These are phyloP conservation scores for Eulimnadia texana DNA, from an alignment of 1,140 invertebrate genomes.

Conservation along the genomic window DNA sequence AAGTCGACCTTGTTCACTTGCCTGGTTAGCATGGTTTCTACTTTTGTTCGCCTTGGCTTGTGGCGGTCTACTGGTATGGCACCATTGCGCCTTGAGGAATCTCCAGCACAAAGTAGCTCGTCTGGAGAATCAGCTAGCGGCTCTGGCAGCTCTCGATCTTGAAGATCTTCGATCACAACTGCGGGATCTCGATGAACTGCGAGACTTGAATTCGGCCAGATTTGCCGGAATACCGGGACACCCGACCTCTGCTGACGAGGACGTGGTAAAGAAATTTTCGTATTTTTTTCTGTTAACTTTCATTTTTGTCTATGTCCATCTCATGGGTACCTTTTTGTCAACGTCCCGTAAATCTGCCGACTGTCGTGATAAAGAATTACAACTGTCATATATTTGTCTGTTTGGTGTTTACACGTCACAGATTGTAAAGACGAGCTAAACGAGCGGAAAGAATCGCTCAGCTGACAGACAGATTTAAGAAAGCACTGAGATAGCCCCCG, in stretches of 20 bases:
- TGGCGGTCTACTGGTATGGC: conserved; percentile 1
- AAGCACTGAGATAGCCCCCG: not conserved
- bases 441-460: not conserved
- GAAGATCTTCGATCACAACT: conserved; percentile 11
- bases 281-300: not conserved
- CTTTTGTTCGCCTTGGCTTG: conserved; percentile 1
- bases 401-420: not conserved
- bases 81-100: conserved; percentile 7
- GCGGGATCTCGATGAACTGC: conserved; percentile 6
- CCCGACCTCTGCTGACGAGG: conserved; percentile 2
- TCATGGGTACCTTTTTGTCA: not conserved
- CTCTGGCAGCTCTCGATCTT: conserved; percentile 5
- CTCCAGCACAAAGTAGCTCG: conserved; percentile 8
- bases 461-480: not conserved
- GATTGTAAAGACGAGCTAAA: not conserved
- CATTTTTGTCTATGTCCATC: not conserved
- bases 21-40: not conserved
- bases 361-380: not conserved
- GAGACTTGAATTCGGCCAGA: conserved; percentile 4
- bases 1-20: too few relatives aligned
- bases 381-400: not conserved
- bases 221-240: not conserved
- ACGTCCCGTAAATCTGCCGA: not conserved
- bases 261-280: conserved; percentile 11
- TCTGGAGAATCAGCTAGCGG: conserved; percentile 4